These are phyloP conservation scores for Hephaestus fuliginosus DNA, from an alignment of 2,797 vertebrate species.

Conservation along the genomic window DNA sequence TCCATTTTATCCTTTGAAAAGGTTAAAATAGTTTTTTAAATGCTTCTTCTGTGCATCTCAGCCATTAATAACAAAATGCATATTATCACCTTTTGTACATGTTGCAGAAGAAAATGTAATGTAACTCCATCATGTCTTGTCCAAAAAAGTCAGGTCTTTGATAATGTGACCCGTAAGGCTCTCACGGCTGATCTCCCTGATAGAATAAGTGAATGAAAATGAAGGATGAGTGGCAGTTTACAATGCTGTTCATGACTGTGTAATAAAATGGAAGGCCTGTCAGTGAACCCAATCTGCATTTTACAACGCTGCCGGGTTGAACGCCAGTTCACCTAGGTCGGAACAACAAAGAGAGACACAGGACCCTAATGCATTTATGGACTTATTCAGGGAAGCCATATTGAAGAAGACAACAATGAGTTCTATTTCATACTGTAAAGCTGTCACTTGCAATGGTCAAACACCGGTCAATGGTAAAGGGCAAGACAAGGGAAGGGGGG, in stretches of 20 bases:
- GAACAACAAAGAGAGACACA: conserved; percentile 76
- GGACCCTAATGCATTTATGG: conserved; percentile 80
- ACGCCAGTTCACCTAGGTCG: conserved; percentile 77
- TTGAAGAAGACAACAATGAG: conserved; percentile 76
- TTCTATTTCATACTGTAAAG: conserved; percentile 83
- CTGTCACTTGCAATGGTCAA: conserved; percentile 77
- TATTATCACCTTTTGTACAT: not conserved
- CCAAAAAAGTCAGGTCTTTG: not conserved
- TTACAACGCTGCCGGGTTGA: conserved; percentile 84
- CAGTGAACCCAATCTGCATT: conserved; percentile 87
- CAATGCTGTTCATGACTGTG: conserved; percentile 79
- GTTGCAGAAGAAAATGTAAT: not conserved
- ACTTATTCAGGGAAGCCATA: conserved; percentile 80
- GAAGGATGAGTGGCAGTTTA: conserved; percentile 78
- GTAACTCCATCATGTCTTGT: not conserved
- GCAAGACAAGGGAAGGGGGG: conserved; percentile 47
- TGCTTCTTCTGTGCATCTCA: not conserved
- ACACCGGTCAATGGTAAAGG: conserved; percentile 80
- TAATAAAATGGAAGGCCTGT: conserved; percentile 83
- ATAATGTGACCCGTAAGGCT: conserved; percentile 3
- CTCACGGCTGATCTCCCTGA: conserved; percentile 22
- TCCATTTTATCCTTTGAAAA: not conserved
- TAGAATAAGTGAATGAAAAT: conserved; percentile 69
- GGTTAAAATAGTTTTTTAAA: not conserved
- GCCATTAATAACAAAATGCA: not conserved